Evolutionary conservation across 2,888 invertebrate genomes (phyloP).

Genomic region (Drosophila koepferae): DNA sequence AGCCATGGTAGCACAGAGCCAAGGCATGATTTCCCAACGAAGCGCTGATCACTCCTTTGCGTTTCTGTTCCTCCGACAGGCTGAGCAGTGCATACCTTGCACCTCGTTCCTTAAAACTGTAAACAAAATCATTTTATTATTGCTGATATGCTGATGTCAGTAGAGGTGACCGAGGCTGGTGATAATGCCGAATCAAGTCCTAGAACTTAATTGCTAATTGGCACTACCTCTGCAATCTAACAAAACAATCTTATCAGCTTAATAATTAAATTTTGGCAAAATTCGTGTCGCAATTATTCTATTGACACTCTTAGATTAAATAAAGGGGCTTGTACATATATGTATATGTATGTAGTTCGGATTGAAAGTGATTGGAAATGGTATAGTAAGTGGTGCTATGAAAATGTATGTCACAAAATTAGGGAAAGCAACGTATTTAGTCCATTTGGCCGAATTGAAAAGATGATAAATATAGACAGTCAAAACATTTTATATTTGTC

Average conservation of each 20-base stretch:
- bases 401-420: background rate
- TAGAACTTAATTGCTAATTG: constrained; percentile 33
- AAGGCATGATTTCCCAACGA: constrained; percentile 98
- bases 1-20: constrained; percentile 91
- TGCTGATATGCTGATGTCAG: background rate
- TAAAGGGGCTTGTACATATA: background rate
- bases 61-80: constrained; percentile 90
- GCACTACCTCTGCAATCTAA: constrained; percentile 7
- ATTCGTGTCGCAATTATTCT: background rate
- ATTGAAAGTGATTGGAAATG: background rate
- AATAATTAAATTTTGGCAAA: background rate
- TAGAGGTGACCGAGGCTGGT: background rate
- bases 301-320: background rate
- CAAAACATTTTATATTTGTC: background rate
- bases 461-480: no score
- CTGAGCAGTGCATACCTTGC: constrained; percentile 94
- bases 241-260: constrained; percentile 50
- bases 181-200: constrained; percentile 3
- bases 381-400: background rate
- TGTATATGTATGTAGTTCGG: background rate
- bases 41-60: constrained; percentile 94
- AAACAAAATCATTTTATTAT: background rate
- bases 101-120: constrained; percentile 96
- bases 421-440: no score
- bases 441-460: no score